These are phyloP conservation scores for Tympanoctomys barrerae DNA, from an alignment of 2,797 vertebrate genomes.

Conservation along the genomic window DNA sequence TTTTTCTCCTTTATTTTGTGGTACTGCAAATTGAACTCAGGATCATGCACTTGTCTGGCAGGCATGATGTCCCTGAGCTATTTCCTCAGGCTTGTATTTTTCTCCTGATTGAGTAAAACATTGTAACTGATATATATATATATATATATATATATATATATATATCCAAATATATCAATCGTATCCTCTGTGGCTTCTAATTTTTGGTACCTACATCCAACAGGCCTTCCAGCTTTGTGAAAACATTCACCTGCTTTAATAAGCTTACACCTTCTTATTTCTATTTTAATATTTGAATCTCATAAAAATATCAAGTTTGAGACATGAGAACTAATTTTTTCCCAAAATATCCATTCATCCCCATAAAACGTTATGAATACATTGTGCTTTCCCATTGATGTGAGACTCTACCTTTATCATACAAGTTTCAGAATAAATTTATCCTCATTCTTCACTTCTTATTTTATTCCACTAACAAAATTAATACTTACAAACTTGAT, in stretches of 20 bases:
- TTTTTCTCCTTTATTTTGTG: no score
- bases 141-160: background rate
- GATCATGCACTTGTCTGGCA: no score
- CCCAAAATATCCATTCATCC: background rate
- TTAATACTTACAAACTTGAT: slow-evolving; percentile 6
- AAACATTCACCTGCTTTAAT: slow-evolving; percentile 4
- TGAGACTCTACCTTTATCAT: background rate
- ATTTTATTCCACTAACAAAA: background rate
- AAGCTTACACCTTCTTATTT: background rate
- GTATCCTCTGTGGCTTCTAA: background rate
- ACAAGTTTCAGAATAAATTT: slow-evolving; percentile 17
- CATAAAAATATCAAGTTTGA: background rate
- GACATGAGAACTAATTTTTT: background rate
- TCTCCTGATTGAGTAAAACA: background rate
- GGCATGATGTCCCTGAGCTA: no score
- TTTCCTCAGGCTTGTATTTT: background rate
- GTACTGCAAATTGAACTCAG: no score
- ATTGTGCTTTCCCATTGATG: background rate
- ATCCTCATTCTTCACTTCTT: background rate
- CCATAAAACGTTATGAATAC: background rate
- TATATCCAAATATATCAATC: background rate
- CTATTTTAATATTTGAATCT: background rate
- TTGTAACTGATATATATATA: background rate
- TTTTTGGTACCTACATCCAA: background rate
- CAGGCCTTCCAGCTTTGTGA: background rate